Percentiles rank a stretch among this genome's conserved stretches.
phyloP scores from a whole-genome alignment of 2,888 invertebrate species.

The Lepidochrysops patricia region DNA sequence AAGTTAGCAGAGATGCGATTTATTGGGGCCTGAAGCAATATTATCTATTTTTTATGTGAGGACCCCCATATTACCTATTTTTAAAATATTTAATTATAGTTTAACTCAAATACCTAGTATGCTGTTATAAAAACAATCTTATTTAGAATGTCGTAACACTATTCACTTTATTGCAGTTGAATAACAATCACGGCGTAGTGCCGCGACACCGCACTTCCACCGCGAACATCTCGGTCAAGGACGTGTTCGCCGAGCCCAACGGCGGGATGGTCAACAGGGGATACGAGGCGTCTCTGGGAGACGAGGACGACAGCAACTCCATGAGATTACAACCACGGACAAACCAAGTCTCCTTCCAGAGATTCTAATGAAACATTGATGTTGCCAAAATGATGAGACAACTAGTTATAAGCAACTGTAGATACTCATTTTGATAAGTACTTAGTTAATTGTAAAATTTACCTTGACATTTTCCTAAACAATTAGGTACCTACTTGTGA shows the following conservation, averaged over 20 bases:
- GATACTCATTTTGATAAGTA: conserved; percentile 42
- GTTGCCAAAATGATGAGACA: conserved; percentile 44
- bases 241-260: conserved; percentile 82
- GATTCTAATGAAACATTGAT: conserved; percentile 31
- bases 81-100: too few relatives aligned
- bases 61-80: too few relatives aligned
- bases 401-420: conserved; percentile 33
- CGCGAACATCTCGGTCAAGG: conserved; percentile 85
- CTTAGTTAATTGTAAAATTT: conserved; percentile 26
- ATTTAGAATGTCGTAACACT: too few relatives aligned
- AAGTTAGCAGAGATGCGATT: too few relatives aligned
- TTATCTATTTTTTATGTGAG: too few relatives aligned
- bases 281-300: conserved; percentile 79
- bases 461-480: conserved; percentile 9
- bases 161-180: conserved; percentile 59
- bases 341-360: conserved; percentile 76
- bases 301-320: conserved; percentile 82
- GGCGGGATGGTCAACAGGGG: conserved; percentile 83
- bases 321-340: conserved; percentile 81
- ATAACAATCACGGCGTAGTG: conserved; percentile 75
- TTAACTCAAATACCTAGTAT: too few relatives aligned
- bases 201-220: conserved; percentile 84
- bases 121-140: too few relatives aligned
- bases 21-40: too few relatives aligned
- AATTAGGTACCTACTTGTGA: conserved; percentile 46